Base-by-base conservation (phyloP, 2,888 invertebrate genomes). In the Portevinia maculata region DNA sequence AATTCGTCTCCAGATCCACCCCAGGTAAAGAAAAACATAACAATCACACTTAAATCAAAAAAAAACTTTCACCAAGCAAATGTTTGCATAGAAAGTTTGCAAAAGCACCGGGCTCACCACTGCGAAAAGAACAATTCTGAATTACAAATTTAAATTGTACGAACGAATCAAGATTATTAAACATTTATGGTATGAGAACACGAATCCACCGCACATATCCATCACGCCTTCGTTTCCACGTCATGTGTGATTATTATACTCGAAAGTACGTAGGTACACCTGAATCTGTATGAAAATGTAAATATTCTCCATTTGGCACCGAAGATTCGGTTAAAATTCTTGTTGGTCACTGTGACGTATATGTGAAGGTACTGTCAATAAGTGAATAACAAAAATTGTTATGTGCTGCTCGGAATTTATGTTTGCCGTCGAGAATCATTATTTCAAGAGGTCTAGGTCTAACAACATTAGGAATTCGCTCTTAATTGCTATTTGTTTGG, bases 51-150 rank as follows among this genome's bases (percentile, higher is more conserved):
- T 17, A 28, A 19, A 37, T 60, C 9, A 30, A n/a, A 11, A 19
- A 7, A 32, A 39, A 64, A 78, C 76, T 78, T 78, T 78, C 76
- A 64, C 76, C 70, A 7, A 21, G 8, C 34, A 28, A 55, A 75
- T 65, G 48, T 67, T 53, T 67, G 24, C 62, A 50, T 64, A 78
- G 76, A 78, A 78, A 70, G 70, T 78, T 70, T 28, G 59, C 65
- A 78, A 59, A 34, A 17, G 52, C 64, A 3, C 32, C n/a, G 9
- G 30, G 70, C 39, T 62, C 41, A 34, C 21, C 48, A 53, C 30
- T 13, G 46, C 37, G 37, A 28, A 37, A 44, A 75, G 79, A 75
- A 75, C 70, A 81, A 75, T 81, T 75, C 75, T 81, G 41, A 75
- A 64, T 75, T 81, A 44, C 52, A 57, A 60, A 81, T 70, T 59